These are phyloP conservation scores for Odontomachus brunneus DNA, from an alignment of 1,140 invertebrate genomes.

Conservation along the genomic window DNA sequence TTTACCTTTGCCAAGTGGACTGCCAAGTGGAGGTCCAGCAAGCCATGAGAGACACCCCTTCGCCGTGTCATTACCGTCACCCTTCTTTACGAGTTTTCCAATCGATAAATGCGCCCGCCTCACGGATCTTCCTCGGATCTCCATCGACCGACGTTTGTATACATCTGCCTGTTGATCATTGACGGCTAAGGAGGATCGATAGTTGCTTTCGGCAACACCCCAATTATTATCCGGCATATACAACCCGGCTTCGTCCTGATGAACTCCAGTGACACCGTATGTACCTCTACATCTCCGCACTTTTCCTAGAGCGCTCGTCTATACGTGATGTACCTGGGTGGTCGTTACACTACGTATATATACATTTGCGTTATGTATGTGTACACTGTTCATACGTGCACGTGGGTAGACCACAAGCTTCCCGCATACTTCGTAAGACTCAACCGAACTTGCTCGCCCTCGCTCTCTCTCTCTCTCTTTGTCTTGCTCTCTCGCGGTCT, in stretches of 20 bases:
- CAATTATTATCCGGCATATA: too few relatives aligned
- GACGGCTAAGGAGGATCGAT: too few relatives aligned
- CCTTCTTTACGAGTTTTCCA: too few relatives aligned
- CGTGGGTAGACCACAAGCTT: slow-evolving; percentile 57
- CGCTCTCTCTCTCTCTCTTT: background rate
- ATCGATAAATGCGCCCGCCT: too few relatives aligned
- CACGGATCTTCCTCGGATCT: too few relatives aligned
- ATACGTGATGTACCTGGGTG: slow-evolving; percentile 71
- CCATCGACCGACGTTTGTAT: too few relatives aligned
- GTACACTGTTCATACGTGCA: slow-evolving; percentile 10
- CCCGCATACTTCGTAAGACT: slow-evolving; percentile 61
- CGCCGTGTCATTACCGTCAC: too few relatives aligned
- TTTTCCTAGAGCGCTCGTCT: slow-evolving; percentile 45
- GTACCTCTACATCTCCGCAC: slow-evolving; percentile 9
- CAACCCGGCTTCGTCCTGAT: background rate
- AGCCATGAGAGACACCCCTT: too few relatives aligned
- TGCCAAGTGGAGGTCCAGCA: too few relatives aligned
- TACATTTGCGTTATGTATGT: background rate
- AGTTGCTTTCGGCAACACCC: too few relatives aligned
- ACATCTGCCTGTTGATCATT: background rate
- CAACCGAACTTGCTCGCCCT: background rate
- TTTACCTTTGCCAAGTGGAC: too few relatives aligned
- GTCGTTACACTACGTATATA: slow-evolving; percentile 61
- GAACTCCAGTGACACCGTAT: background rate
- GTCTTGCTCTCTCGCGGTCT: background rate